A percentile compares a stretch with the other conserved stretches of the same genome.
These are phyloP conservation scores for Eremophila alpestris DNA, from an alignment of 2,797 vertebrate genomes.

Conservation along the genomic window DNA sequence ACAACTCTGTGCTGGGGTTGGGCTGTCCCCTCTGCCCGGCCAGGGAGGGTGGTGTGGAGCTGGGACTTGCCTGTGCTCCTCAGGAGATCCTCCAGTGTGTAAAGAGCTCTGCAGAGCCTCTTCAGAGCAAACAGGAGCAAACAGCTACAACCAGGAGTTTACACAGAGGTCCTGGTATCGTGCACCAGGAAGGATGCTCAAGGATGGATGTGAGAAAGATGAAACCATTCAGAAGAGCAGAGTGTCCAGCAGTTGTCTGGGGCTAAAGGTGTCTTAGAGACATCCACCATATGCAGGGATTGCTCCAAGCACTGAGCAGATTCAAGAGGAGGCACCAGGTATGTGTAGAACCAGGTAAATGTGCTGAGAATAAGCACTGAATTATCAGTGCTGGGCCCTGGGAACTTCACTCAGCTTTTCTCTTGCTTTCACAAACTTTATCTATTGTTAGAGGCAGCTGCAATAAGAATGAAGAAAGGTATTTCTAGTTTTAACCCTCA, in stretches of 20 bases:
- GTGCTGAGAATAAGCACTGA: background rate
- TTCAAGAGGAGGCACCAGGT: background rate
- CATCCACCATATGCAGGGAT: accelerated
- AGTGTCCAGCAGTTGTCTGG: background rate
- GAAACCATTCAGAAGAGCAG: background rate
- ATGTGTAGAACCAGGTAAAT: background rate
- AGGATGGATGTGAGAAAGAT: background rate
- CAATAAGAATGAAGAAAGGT: background rate
- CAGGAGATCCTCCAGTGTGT: background rate
- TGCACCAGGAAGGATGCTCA: background rate
- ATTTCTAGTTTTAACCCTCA: background rate
- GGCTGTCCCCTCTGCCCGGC: background rate
- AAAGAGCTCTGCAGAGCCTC: background rate
- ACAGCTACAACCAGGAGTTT: background rate
- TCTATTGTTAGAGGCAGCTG: background rate
- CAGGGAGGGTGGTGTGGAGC: background rate
- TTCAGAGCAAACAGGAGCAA: background rate
- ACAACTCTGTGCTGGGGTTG: background rate
- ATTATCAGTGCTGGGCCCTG: background rate
- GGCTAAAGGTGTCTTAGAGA: background rate
- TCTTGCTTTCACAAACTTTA: background rate
- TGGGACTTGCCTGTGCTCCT: background rate
- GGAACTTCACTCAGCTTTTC: background rate
- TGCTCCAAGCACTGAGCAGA: background rate
- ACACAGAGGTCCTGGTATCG: background rate